Evolutionary conservation across 2,888 invertebrate species (phyloP).

Genomic region (Odontothrips loti): DNA sequence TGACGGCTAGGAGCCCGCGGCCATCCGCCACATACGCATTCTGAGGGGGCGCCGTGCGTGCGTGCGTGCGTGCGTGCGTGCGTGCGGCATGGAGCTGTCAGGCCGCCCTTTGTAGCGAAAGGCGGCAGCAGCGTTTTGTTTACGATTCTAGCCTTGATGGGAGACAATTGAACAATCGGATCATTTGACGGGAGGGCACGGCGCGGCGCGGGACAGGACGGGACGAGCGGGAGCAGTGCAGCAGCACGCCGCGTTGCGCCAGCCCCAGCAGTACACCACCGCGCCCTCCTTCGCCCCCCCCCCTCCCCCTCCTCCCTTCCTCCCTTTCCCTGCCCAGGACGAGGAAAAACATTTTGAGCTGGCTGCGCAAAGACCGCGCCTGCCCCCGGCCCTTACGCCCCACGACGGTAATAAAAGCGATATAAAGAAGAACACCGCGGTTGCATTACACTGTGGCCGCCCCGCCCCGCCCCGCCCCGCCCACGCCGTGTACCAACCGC

Average conservation of each 20-base stretch:
- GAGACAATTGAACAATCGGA: constrained; percentile 26
- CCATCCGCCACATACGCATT: background rate
- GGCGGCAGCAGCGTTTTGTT: constrained; percentile 12
- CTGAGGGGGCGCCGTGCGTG: background rate
- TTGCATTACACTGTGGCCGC: too few relatives aligned
- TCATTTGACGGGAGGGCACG: background rate
- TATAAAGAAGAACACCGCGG: too few relatives aligned
- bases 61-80: background rate
- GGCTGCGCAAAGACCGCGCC: background rate
- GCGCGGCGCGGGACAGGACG: background rate
- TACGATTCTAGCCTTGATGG: constrained; percentile 22
- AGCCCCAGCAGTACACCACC: background rate
- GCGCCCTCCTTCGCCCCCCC: background rate
- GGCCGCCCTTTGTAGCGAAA: constrained; percentile 15
- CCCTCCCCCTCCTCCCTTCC: background rate
- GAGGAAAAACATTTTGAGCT: too few relatives aligned
- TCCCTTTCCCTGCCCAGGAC: background rate
- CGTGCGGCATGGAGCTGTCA: background rate
- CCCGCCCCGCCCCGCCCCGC: background rate
- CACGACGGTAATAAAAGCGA: too few relatives aligned
- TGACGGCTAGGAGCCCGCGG: background rate
- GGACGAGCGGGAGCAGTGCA: background rate
- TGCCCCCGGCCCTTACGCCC: background rate
- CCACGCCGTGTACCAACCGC: background rate
- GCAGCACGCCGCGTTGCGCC: background rate